Evolutionary conservation across 2,888 invertebrate genomes (phyloP).

Genomic region (Aelia acuminata): DNA sequence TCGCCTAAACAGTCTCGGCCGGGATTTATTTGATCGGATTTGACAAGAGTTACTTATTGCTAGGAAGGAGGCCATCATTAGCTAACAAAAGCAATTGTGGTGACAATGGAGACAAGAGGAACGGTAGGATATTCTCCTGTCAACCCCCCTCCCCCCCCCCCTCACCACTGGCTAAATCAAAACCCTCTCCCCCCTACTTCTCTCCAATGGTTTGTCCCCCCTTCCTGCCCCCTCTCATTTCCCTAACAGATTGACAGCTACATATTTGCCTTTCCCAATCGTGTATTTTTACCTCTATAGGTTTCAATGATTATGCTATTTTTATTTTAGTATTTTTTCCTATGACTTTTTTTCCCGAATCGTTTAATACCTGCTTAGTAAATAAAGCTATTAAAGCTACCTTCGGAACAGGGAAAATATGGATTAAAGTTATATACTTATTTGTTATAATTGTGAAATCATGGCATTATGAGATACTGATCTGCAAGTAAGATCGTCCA

Average conservation of each 20-base stretch:
- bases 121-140: slow-evolving; percentile 6
- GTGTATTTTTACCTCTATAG: not conserved
- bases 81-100: not conserved
- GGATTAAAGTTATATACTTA: too few species aligned
- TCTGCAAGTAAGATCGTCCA: too few species aligned
- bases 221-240: slow-evolving; percentile 18
- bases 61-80: not conserved
- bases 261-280: not conserved
- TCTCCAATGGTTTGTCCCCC: not conserved
- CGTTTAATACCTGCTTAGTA: too few species aligned
- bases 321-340: too few species aligned
- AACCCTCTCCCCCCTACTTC: not conserved
- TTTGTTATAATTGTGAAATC: too few species aligned
- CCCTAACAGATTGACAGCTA: not conserved
- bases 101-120: not conserved
- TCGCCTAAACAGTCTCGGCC: not conserved
- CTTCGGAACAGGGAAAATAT: too few species aligned
- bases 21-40: slow-evolving; percentile 12
- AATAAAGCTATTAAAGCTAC: too few species aligned
- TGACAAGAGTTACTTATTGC: slow-evolving; percentile 30
- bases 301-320: not conserved
- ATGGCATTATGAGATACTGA: too few species aligned
- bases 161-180: not conserved
- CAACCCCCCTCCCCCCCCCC: too few species aligned
- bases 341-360: too few species aligned